These are phyloP conservation scores for Anas bahamensis DNA, from an alignment of 2,797 vertebrate species.

Conservation along the genomic window DNA sequence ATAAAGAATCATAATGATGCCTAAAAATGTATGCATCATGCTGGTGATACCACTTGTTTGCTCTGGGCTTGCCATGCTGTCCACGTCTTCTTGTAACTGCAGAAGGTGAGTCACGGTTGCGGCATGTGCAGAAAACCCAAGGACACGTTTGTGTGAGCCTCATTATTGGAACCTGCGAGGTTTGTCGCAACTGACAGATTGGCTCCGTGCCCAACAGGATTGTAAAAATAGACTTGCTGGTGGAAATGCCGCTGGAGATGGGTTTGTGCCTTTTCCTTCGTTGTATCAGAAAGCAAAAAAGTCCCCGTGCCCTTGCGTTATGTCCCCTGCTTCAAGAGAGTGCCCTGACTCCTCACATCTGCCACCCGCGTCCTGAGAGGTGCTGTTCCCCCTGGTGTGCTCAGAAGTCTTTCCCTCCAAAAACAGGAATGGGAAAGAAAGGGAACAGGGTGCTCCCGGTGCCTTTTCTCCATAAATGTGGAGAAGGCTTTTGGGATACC, in stretches of 20 bases:
- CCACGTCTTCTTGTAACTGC: neutral
- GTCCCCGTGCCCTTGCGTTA: neutral
- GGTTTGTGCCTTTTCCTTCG: neutral
- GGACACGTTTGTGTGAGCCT: neutral
- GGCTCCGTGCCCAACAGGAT: neutral
- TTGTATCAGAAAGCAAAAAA: neutral
- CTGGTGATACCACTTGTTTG: constrained; percentile 3
- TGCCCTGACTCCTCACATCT: neutral
- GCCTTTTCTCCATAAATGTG: neutral
- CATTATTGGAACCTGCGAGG: neutral
- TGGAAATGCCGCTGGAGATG: neutral
- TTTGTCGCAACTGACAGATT: neutral
- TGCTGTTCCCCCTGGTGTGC: neutral
- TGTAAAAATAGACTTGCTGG: neutral
- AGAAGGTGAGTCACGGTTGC: neutral
- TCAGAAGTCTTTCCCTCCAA: neutral
- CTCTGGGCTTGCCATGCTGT: constrained; percentile 15
- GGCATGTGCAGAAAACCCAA: constrained; percentile 3
- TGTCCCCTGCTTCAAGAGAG: neutral
- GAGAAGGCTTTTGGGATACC: neutral
- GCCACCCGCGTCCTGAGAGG: neutral
- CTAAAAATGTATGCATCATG: neutral
- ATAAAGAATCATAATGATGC: neutral
- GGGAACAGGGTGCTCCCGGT: neutral
- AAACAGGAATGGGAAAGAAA: neutral